phyloP scores from a whole-genome alignment of 1,140 invertebrate species.

The Diabrotica virgifera region DNA sequence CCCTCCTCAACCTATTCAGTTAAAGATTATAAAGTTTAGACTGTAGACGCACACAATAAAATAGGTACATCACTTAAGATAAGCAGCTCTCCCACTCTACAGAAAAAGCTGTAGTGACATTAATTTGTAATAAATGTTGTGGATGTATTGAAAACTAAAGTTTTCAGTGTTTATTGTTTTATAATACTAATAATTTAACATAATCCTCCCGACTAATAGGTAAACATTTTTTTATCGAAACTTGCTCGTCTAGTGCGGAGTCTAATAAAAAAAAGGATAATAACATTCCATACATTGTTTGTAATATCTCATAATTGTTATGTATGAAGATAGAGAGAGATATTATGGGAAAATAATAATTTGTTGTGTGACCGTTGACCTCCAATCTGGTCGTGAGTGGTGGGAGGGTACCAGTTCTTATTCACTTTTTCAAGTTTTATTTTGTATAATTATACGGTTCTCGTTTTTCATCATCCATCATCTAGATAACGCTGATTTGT shows the following conservation, averaged over 20 bases:
- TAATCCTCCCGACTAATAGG: too few species aligned
- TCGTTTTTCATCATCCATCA: conserved; percentile 45
- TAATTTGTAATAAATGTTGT: too few species aligned
- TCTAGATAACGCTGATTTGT: conserved; percentile 42
- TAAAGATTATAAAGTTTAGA: too few species aligned
- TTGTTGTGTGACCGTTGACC: conserved; percentile 40
- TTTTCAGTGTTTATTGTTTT: too few species aligned
- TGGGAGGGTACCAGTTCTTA: conserved; percentile 40
- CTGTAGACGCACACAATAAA: too few species aligned
- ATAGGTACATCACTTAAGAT: too few species aligned
- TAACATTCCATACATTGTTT: conserved; percentile 37
- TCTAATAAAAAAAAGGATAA: conserved; percentile 27
- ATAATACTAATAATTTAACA: too few species aligned
- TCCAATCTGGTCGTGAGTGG: conserved; percentile 35
- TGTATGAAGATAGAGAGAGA: conserved; percentile 33
- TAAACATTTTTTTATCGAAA: not conserved
- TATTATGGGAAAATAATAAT: conserved; percentile 45
- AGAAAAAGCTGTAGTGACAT: too few species aligned
- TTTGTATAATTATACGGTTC: conserved; percentile 43
- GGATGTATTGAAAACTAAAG: too few species aligned
- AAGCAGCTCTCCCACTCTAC: too few species aligned
- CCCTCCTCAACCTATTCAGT: too few species aligned
- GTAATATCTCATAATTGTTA: conserved; percentile 40
- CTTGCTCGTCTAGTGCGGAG: not conserved
- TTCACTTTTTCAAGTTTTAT: conserved; percentile 36